Base-by-base conservation (phyloP, 2,888 invertebrate species). In the Cloeon dipterum region DNA sequence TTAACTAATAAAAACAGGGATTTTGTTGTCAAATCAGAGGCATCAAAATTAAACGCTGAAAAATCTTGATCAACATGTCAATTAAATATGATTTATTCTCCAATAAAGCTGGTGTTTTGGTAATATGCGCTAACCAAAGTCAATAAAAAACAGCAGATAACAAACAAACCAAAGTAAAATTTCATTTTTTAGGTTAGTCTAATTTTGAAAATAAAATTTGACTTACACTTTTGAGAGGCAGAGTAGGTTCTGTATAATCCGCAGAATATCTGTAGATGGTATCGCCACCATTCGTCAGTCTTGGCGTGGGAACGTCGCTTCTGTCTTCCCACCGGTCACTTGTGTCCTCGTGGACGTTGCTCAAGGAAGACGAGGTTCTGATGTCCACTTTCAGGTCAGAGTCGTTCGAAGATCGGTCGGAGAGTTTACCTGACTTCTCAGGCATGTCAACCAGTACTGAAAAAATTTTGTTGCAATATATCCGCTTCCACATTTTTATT, bases 371-470 rank as follows among this genome's bases (percentile, higher is more conserved):
- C 8, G 75, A 74, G 34, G 85, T 85, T 41, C 86, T 65, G 42
- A 88, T 66, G 57, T 89, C 88, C 44, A 85, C 66, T 58, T 89
- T 89, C 52, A 88, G 62, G 58, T 88, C 88, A 45, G 88, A 88
- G 49, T 88, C 85, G 53, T 86, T 86, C 36, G 88, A 88, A 49
- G 85, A 85, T 45, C 83, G 67, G 54, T 89, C 88, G 40, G 85
- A 85, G 41, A 52, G 60, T 47, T 62, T 62, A 50, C 29, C 72
- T 43, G 62, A 62, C 45, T 65, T 65, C 45, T 65, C 63, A 34
- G 58, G 61, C 29, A 65, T 64, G 44, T 70, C 59, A 38, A 58
- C 54, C 42, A 64, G 63, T 45, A 57, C 59, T 52, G 48, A 44
- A 47, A 50, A 46, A 45, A 38, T 39, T 36, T 39, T 21, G n/a